These are phyloP conservation scores for Drosophila biarmipes DNA, from an alignment of 1,140 invertebrate genomes.

Conservation along the genomic window DNA sequence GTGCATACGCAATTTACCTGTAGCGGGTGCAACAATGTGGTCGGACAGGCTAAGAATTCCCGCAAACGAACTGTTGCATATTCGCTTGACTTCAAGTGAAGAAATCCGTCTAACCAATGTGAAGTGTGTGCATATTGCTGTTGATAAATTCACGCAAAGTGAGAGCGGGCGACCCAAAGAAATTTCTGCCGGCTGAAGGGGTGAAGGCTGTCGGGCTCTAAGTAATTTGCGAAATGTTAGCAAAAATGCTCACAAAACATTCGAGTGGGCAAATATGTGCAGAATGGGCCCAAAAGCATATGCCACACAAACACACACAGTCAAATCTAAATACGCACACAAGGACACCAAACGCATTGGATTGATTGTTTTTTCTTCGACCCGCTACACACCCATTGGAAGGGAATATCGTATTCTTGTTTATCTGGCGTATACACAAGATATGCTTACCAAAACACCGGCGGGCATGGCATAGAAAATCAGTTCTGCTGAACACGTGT, in stretches of 20 bases:
- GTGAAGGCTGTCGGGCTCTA: background rate
- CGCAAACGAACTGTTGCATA: constrained; percentile 12
- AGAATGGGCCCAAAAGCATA: constrained; percentile 55
- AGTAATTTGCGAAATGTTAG: constrained; percentile 74
- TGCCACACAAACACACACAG: constrained; percentile 18
- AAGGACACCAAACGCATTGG: constrained; percentile 22
- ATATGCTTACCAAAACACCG: constrained; percentile 13
- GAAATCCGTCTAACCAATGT: constrained; percentile 1
- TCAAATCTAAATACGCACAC: constrained; percentile 27
- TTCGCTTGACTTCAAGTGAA: background rate
- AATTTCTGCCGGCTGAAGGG: constrained; percentile 7
- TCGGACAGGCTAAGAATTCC: background rate
- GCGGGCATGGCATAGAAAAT: background rate
- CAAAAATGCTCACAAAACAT: constrained; percentile 75
- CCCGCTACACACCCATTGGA: constrained; percentile 4
- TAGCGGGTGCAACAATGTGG: constrained; percentile 25
- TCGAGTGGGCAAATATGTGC: constrained; percentile 66
- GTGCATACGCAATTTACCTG: constrained; percentile 13
- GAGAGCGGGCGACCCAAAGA: background rate
- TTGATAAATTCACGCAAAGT: constrained; percentile 35
- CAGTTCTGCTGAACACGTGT: background rate
- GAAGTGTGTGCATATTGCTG: constrained; percentile 35
- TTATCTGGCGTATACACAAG: constrained; percentile 15
- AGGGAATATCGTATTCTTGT: constrained; percentile 19
- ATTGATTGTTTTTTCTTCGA: constrained; percentile 5